A percentile compares a stretch with the other conserved stretches of the same genome.
These are phyloP conservation scores for Zeugodacus cucurbitae DNA, from an alignment of 1,140 invertebrate genomes.

Conservation along the genomic window DNA sequence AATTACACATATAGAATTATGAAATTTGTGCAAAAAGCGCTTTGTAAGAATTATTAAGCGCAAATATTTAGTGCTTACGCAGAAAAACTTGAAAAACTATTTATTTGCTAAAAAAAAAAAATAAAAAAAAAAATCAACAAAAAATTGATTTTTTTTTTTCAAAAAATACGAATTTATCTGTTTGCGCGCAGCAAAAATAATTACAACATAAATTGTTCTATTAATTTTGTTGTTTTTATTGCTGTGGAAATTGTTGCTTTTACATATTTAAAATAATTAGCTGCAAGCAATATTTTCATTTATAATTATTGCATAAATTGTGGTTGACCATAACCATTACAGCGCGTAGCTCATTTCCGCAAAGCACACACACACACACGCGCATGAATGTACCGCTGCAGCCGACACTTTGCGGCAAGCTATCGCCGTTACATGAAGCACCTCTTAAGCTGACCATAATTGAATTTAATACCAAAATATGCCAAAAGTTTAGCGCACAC, in stretches of 20 bases:
- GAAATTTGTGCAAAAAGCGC: background rate
- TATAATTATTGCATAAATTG: conserved; percentile 2
- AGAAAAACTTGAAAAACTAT: too few relatives aligned
- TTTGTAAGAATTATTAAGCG: background rate
- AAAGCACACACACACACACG: background rate
- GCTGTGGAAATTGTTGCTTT: background rate
- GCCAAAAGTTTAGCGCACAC: background rate
- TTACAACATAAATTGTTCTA: background rate
- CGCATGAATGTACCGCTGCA: background rate
- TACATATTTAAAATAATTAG: background rate
- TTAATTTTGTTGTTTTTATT: background rate
- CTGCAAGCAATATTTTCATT: conserved; percentile 13
- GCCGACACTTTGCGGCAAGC: background rate
- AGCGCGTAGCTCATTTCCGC: background rate
- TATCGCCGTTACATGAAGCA: background rate
- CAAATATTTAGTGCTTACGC: background rate
- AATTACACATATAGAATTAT: background rate
- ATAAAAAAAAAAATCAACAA: too few relatives aligned
- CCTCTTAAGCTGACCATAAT: background rate
- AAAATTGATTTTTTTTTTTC: too few relatives aligned
- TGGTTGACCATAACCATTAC: background rate
- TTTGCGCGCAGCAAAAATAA: background rate
- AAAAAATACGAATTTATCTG: background rate
- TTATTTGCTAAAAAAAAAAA: background rate
- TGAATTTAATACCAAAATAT: background rate